Percentiles rank a stretch among this genome's conserved stretches.
Conservation (phyloP, 2,797 vertebrate genomes). For the Liasis olivaceus region DNA sequence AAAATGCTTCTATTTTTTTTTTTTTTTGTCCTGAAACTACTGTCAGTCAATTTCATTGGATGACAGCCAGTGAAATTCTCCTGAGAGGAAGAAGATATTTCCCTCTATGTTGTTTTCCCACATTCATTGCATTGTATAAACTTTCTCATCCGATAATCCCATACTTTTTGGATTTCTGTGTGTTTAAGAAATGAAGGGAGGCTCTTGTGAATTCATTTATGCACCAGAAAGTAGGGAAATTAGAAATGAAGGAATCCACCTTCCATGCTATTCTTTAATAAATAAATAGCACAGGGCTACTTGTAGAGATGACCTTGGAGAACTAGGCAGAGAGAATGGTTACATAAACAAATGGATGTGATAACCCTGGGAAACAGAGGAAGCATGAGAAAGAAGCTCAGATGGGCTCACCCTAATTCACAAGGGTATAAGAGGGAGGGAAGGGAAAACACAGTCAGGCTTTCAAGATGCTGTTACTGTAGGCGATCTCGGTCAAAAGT, state of each 20-base stretch:
- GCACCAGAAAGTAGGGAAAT: neutral
- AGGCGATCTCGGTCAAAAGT: no score
- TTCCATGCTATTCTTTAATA: no score
- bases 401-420: no score
- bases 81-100: neutral
- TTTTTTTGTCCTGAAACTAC: neutral
- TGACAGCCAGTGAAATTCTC: neutral
- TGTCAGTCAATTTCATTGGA: conserved; percentile 2
- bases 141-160: neutral
- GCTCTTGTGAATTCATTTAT: neutral
- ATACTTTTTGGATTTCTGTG: neutral
- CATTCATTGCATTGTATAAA: neutral
- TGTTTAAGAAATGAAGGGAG: neutral
- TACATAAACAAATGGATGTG: no score
- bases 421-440: no score
- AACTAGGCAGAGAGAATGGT: no score
- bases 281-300: no score
- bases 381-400: no score
- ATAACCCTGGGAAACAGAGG: no score
- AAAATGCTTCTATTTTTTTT: neutral
- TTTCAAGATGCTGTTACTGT: no score
- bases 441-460: no score
- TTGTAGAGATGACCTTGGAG: no score
- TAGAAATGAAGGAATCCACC: neutral
- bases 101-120: neutral